These are phyloP conservation scores for Drosophila trapezifrons DNA, from an alignment of 1,140 invertebrate genomes.

Conservation along the genomic window DNA sequence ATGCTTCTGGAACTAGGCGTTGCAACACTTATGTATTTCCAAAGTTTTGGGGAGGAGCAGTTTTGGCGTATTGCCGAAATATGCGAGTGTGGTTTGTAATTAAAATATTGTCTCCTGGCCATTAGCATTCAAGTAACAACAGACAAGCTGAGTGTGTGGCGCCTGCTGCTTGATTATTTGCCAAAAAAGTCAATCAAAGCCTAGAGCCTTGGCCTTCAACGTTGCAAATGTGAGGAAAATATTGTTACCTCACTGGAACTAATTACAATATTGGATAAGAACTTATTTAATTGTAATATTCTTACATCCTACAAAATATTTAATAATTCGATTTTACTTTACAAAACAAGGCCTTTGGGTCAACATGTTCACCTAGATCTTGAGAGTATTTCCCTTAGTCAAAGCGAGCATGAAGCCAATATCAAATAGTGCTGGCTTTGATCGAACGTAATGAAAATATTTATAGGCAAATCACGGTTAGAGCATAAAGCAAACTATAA, in stretches of 20 bases:
- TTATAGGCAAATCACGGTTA: slow-evolving; percentile 46
- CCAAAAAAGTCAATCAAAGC: slow-evolving; percentile 21
- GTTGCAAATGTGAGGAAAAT: slow-evolving; percentile 10
- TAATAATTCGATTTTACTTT: too few species aligned
- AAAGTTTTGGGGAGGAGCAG: neutral
- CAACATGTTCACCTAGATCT: slow-evolving; percentile 39
- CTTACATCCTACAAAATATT: too few species aligned
- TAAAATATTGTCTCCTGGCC: slow-evolving; percentile 20
- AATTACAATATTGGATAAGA: neutral
- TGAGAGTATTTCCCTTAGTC: slow-evolving; percentile 22
- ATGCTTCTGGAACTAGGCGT: slow-evolving; percentile 33
- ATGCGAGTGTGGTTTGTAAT: slow-evolving; percentile 16
- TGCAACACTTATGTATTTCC: slow-evolving; percentile 15
- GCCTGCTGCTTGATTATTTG: slow-evolving; percentile 15
- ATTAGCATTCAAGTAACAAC: slow-evolving; percentile 37
- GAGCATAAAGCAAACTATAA: slow-evolving; percentile 62
- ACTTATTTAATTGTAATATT: too few species aligned
- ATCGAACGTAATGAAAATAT: slow-evolving; percentile 37
- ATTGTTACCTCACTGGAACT: neutral
- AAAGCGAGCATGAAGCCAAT: slow-evolving; percentile 36
- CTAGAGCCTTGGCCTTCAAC: slow-evolving; percentile 31
- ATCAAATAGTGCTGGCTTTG: slow-evolving; percentile 34
- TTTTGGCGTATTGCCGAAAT: slow-evolving; percentile 7
- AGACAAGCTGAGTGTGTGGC: slow-evolving; percentile 21
- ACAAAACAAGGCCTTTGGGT: slow-evolving; percentile 31